Evolutionary conservation across 2,797 vertebrate species (phyloP), one percentile per base, ranked within the genome.

Genomic region (Hylomyscus alleni): DNA sequence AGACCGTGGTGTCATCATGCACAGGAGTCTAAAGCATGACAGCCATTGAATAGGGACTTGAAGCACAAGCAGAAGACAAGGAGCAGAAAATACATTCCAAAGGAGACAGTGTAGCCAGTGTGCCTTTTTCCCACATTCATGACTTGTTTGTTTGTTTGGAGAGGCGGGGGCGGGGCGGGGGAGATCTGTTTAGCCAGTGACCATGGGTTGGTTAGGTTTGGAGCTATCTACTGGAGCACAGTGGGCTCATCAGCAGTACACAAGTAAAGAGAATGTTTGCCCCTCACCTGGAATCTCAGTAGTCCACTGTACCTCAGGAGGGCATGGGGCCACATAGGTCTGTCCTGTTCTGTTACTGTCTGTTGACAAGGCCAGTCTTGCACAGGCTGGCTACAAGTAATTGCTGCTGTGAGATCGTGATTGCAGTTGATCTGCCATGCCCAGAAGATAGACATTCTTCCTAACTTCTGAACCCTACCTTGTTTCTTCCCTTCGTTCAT

Each of bases 1-100:
- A 69, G 62, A 50, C 50, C 3, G 0, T n/a, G 44, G 44, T 47
- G 8, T 67, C 31, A n/a, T 58, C 50, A 40, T n/a, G 65, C 44
- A 22, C n/a, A 58, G 88, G 52, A 22, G 20, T 89, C 77, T 72
- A 26, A 22, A 58, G 40, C 15, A 1, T 77, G 26, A 31, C 1
- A 15, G 58, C 44, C 91, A 47, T 3, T 62, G 67, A 62, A 37
- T 17, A 83, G 44, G 52, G 54, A 40, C 58, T 80, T 90, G 44
- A 87, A 67, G 60, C 20, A 58, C 26, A 91, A 94, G n/a, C 37
- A 92, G 90, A 90, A 6, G 84, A 87, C 29, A 67, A 82, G 56
- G 26, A 88, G 10, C 13, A 81, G 34, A 65, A 76, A 81, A 56
- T 6, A 62, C 29, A 52, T 58, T 93, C 17, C 20, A 82, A 58